phyloP scores from a whole-genome alignment of 1,140 invertebrate genomes.

The Metopolophium dirhodum region DNA sequence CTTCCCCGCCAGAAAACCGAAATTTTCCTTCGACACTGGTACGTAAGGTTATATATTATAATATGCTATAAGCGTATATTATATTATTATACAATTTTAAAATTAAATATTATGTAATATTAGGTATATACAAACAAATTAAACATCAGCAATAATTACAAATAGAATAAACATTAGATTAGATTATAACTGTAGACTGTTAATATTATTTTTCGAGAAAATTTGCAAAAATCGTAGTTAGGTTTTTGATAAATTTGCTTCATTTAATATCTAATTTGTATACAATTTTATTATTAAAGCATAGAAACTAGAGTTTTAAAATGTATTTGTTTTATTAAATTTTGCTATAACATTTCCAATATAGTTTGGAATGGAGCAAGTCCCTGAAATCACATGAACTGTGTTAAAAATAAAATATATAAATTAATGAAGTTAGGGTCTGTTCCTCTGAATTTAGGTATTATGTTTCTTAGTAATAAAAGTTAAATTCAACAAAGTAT shows the following conservation, averaged over 20 bases:
- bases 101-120: too few species aligned
- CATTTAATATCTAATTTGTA: background rate
- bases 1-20: background rate
- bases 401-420: background rate
- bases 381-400: background rate
- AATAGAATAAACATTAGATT: background rate
- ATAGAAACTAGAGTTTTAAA: background rate
- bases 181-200: background rate
- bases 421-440: background rate
- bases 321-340: background rate
- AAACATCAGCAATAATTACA: too few species aligned
- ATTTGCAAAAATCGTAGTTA: background rate
- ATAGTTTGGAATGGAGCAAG: background rate
- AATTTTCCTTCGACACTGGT: background rate
- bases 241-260: background rate
- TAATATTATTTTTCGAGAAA: background rate
- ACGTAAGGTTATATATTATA: background rate
- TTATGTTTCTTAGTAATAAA: background rate
- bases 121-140: too few species aligned
- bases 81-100: too few species aligned
- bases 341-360: background rate
- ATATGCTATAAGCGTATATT: too few species aligned
- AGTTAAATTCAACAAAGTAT: background rate
- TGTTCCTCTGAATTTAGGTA: background rate
- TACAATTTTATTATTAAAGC: background rate